These are phyloP conservation scores for Aix galericulata DNA, from an alignment of 2,113 vertebrate genomes.

Conservation along the genomic window DNA sequence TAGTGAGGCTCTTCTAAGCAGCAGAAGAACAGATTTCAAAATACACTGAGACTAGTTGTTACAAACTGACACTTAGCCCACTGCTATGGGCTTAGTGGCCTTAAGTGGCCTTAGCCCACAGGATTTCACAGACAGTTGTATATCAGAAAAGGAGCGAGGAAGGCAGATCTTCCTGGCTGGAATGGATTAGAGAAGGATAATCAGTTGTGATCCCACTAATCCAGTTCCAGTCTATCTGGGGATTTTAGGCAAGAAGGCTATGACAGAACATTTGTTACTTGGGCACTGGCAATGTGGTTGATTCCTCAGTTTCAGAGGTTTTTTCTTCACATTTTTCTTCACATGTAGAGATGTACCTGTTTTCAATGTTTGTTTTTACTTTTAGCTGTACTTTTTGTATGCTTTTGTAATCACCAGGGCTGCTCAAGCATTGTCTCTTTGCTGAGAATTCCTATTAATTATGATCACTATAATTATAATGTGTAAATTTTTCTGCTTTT, in stretches of 20 bases:
- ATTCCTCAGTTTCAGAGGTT: not conserved
- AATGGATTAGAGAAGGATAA: slow-evolving; percentile 62
- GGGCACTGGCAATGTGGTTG: not conserved
- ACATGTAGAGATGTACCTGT: not conserved
- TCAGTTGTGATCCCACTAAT: slow-evolving; percentile 50
- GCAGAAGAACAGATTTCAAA: not conserved
- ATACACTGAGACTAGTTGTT: not conserved
- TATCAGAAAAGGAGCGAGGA: not conserved
- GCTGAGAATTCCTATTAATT: not conserved
- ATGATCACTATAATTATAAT: not conserved
- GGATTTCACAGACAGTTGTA: not conserved
- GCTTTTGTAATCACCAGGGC: not conserved
- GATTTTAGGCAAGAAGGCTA: slow-evolving; percentile 6
- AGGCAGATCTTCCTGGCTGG: slow-evolving; percentile 34
- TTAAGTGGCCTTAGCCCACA: slow-evolving; percentile 8
- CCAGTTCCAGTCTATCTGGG: slow-evolving; percentile 35
- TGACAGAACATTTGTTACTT: slow-evolving; percentile 4
- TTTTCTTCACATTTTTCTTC: not conserved
- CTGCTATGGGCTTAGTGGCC: not conserved
- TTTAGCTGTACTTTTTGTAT: not conserved
- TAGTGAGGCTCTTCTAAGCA: not conserved
- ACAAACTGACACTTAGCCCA: not conserved
- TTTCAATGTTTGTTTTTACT: not conserved
- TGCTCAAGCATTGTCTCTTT: not conserved
- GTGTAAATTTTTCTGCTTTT: not conserved